Evolutionary conservation across 2,888 invertebrate genomes (phyloP).

Genomic region (Patella depressa): DNA sequence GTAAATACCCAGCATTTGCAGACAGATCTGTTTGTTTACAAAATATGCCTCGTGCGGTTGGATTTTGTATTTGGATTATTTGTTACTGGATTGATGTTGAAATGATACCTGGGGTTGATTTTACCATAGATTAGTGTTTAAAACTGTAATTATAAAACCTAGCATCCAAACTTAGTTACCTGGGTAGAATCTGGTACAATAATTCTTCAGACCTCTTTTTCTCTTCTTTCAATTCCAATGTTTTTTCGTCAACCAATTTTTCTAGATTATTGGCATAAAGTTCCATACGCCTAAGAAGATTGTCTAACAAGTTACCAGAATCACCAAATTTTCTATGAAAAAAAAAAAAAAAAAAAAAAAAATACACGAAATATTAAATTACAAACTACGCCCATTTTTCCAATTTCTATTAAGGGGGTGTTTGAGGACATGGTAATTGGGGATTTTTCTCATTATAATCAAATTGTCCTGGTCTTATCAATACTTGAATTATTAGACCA

Average conservation of each 20-base stretch:
- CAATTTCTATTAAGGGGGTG: not conserved
- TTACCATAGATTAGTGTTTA: too few relatives aligned
- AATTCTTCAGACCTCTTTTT: slow-evolving; percentile 49
- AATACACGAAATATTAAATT: not conserved
- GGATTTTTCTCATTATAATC: not conserved
- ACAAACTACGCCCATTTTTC: not conserved
- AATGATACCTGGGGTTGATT: too few relatives aligned
- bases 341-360: not conserved
- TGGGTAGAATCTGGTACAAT: slow-evolving; percentile 45
- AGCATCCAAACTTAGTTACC: slow-evolving; percentile 21
- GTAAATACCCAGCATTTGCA: not conserved
- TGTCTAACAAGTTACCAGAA: slow-evolving; percentile 43
- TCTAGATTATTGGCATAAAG: slow-evolving; percentile 48
- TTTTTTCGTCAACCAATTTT: slow-evolving; percentile 46
- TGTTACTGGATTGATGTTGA: too few relatives aligned
- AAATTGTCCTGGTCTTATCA: too few relatives aligned
- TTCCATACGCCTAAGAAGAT: slow-evolving; percentile 48
- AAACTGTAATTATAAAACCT: too few relatives aligned
- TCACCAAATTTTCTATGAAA: slow-evolving; percentile 24
- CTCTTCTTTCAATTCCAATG: slow-evolving; percentile 42
- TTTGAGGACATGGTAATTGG: not conserved
- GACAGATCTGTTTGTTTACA: not conserved
- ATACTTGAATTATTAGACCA: too few relatives aligned
- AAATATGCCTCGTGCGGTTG: not conserved
- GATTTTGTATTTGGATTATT: too few relatives aligned